Percentiles rank a stretch among this genome's conserved stretches.
These are phyloP conservation scores for Chunga burmeisteri DNA, from an alignment of 2,113 vertebrate genomes.

Conservation along the genomic window DNA sequence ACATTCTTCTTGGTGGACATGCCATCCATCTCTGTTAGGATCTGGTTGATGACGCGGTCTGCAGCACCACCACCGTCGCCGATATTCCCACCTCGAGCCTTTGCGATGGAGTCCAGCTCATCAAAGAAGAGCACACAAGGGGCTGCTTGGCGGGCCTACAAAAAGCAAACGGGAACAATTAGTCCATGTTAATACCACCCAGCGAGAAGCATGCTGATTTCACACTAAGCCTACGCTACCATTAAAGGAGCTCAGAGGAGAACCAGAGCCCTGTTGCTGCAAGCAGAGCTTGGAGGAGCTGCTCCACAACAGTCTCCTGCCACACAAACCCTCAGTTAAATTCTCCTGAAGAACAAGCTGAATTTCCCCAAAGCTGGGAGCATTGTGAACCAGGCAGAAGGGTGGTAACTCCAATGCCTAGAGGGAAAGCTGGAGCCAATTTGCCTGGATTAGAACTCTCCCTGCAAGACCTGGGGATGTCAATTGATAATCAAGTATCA, in stretches of 20 bases:
- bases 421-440: background rate
- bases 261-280: background rate
- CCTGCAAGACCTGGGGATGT: background rate
- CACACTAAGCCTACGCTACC: background rate
- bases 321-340: background rate
- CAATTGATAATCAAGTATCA: background rate
- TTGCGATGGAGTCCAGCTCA: slow-evolving; percentile 97
- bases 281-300: background rate
- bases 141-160: slow-evolving; percentile 93
- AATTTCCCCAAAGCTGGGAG: background rate
- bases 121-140: slow-evolving; percentile 98
- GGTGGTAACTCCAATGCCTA: background rate
- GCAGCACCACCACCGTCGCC: slow-evolving; percentile 95
- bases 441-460: background rate
- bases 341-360: background rate
- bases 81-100: slow-evolving; percentile 95
- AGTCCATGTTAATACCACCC: background rate
- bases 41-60: slow-evolving; percentile 98
- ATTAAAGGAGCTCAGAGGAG: background rate
- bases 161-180: background rate
- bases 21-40: slow-evolving; percentile 97
- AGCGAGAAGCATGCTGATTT: fast-evolving
- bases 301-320: background rate
- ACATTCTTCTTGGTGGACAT: slow-evolving; percentile 99
- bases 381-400: background rate